Conservation (phyloP, 1,140 invertebrate species). For the Drosophila miranda region DNA sequence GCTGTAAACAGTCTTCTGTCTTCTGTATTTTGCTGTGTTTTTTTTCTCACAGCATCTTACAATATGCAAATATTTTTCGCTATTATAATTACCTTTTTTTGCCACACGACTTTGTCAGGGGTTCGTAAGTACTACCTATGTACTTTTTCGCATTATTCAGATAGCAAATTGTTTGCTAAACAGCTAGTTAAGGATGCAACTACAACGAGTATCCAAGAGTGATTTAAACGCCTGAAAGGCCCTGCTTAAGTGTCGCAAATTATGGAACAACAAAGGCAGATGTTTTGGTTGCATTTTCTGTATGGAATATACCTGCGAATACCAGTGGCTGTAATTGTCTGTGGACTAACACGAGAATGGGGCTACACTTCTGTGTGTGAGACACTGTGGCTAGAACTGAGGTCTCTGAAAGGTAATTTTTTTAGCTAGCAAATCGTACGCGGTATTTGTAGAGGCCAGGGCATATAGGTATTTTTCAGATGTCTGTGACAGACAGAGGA, state of each 20-base stretch:
- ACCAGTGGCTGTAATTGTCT: too few relatives aligned
- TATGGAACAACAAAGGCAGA: constrained; percentile 13
- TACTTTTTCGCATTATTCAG: constrained; percentile 42
- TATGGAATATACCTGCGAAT: neutral
- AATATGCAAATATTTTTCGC: constrained; percentile 62
- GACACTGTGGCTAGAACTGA: too few relatives aligned
- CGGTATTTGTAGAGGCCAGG: too few relatives aligned
- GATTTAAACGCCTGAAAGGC: constrained; percentile 37
- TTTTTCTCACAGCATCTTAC: constrained; percentile 24
- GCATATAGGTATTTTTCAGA: too few relatives aligned
- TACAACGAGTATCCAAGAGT: constrained; percentile 18
- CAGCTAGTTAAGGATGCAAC: constrained; percentile 37
- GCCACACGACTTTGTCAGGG: constrained; percentile 21
- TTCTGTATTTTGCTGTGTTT: constrained; percentile 15
- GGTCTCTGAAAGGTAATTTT: too few relatives aligned
- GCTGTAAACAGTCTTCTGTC: constrained; percentile 46
- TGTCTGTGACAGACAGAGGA: too few relatives aligned
- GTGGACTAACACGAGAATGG: too few relatives aligned
- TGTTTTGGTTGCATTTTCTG: constrained; percentile 8
- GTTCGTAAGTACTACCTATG: constrained; percentile 9
- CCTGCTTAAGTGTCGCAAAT: constrained; percentile 5
- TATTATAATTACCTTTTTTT: constrained; percentile 47
- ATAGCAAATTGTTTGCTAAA: constrained; percentile 43
- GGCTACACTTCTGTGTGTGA: too few relatives aligned
- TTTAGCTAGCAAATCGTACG: too few relatives aligned